Conservation (phyloP, 2,888 invertebrate genomes). For the Lasioglossum oenotherae region DNA sequence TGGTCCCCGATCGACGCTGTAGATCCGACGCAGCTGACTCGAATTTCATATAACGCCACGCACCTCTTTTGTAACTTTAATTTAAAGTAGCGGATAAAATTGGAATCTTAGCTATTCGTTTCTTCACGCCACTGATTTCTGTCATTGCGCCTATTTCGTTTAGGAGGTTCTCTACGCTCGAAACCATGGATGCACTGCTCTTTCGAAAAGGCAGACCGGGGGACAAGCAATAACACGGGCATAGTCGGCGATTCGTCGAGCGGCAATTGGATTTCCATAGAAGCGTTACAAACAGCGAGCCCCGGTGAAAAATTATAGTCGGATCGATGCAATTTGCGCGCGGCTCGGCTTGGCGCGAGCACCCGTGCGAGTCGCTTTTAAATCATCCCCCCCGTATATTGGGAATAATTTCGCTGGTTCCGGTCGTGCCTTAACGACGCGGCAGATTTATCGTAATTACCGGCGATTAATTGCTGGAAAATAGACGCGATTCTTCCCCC, state of each 20-base stretch:
- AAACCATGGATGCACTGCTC: not conserved
- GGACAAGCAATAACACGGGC: not conserved
- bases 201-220: not conserved
- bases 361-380: slow-evolving; percentile 18
- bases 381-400: slow-evolving; percentile 44
- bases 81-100: not conserved
- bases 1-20: slow-evolving; percentile 1
- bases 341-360: not conserved
- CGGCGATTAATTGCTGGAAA: slow-evolving; percentile 58
- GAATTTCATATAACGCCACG: not conserved
- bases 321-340: slow-evolving; percentile 18
- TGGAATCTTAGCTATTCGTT: not conserved
- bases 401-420: slow-evolving; percentile 51
- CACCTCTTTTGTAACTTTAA: not conserved
- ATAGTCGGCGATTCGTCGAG: slow-evolving; percentile 5
- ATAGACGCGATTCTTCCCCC: slow-evolving; percentile 52
- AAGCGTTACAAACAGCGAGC: not conserved
- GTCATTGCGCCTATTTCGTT: not conserved
- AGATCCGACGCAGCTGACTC: not conserved
- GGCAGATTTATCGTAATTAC: slow-evolving; percentile 53
- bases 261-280: slow-evolving; percentile 13
- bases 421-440: slow-evolving; percentile 44
- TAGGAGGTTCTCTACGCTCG: not conserved
- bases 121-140: not conserved
- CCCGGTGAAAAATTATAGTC: slow-evolving; percentile 21